Evolutionary conservation across 2,888 invertebrate species (phyloP).

Genomic region (Tanypteryx hageni): DNA sequence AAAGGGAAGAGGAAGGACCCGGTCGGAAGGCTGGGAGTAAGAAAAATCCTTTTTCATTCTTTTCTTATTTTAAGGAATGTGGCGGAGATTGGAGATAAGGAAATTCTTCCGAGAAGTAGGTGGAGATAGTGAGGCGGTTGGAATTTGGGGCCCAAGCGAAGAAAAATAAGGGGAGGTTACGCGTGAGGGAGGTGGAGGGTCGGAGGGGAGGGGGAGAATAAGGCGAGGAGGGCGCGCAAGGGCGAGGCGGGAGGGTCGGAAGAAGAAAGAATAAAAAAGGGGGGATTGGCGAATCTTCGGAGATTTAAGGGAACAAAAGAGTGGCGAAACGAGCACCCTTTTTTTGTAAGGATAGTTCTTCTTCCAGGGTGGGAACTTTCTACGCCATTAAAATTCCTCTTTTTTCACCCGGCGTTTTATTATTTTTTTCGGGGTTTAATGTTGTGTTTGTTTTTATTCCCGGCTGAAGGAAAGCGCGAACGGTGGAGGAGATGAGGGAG

Average conservation of each 20-base stretch:
- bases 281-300: background rate
- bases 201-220: too few relatives aligned
- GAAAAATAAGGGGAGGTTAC: background rate
- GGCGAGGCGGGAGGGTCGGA: too few relatives aligned
- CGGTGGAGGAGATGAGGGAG: too few relatives aligned
- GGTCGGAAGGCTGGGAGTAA: background rate
- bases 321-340: background rate
- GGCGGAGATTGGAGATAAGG: slow-evolving; percentile 24
- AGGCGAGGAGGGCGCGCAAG: background rate
- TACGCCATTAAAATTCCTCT: background rate
- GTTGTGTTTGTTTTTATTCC: background rate
- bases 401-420: background rate
- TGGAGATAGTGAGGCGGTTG: background rate
- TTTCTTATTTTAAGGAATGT: slow-evolving; percentile 25
- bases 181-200: too few relatives aligned
- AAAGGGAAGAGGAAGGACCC: background rate
- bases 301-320: background rate
- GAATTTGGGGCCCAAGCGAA: background rate
- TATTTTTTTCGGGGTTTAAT: background rate
- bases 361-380: background rate
- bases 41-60: background rate
- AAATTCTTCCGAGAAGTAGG: background rate
- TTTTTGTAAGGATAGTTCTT: background rate
- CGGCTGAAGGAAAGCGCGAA: background rate
- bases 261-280: too few relatives aligned